These are phyloP conservation scores for Rafetus swinhoei DNA, from an alignment of 2,113 vertebrate genomes.

Conservation along the genomic window DNA sequence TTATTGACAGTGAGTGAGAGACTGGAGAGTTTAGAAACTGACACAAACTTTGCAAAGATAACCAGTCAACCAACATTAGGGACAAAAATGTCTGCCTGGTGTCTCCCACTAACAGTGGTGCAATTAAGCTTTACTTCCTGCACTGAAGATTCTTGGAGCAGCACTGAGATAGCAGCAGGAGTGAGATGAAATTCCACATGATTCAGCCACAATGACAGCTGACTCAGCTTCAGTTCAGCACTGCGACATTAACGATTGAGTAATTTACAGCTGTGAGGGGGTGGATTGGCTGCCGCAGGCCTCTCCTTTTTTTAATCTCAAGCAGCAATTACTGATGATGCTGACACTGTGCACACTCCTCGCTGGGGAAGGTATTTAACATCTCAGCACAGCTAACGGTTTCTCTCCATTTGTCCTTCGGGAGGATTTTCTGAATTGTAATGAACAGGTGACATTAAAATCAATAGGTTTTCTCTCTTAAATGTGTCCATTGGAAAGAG, in stretches of 20 bases:
- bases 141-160: slow-evolving; percentile 51
- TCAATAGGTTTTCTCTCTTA: not conserved
- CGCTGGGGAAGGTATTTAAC: slow-evolving; percentile 16
- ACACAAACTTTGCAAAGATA: not conserved
- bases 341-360: not conserved
- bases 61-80: not conserved
- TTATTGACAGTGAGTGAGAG: not conserved
- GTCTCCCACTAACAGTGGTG: not conserved
- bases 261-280: slow-evolving; percentile 81
- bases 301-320: slow-evolving; percentile 63
- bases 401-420: not conserved
- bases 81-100: not conserved
- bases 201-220: slow-evolving; percentile 65
- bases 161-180: slow-evolving; percentile 35
- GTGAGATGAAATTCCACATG: slow-evolving; percentile 64
- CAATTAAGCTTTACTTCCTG: slow-evolving; percentile 4
- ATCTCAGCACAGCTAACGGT: not conserved
- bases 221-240: slow-evolving; percentile 75
- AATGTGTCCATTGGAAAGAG: not conserved
- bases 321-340: slow-evolving; percentile 60
- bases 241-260: slow-evolving; percentile 73
- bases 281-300: slow-evolving; percentile 57
- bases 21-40: not conserved
- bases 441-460: not conserved
- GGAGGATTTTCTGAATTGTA: slow-evolving; percentile 3